These are phyloP conservation scores for Neogale vison DNA, from an alignment of 2,113 vertebrate genomes.

Conservation along the genomic window DNA sequence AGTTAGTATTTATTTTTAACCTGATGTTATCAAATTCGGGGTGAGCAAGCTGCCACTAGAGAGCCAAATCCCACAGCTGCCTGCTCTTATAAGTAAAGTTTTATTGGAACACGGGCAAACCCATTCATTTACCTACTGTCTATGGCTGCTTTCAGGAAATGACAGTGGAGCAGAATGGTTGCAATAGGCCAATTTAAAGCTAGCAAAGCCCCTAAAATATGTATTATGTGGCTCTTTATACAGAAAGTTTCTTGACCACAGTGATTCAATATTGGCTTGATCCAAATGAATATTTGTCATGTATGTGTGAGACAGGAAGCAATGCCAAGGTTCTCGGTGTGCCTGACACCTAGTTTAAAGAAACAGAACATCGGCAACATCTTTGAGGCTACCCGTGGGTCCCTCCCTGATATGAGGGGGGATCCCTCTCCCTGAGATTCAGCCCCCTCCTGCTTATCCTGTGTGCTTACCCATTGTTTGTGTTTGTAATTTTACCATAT, in stretches of 20 bases:
- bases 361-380: neutral
- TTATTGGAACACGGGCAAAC: neutral
- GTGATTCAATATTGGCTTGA: neutral
- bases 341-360: neutral
- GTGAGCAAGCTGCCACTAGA: neutral
- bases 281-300: neutral
- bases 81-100: conserved; percentile 24
- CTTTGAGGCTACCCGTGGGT: neutral
- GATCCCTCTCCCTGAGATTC: neutral
- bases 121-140: neutral
- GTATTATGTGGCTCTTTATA: neutral
- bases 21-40: neutral
- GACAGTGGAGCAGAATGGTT: neutral
- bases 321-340: neutral
- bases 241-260: neutral
- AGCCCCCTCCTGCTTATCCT: neutral
- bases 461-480: neutral
- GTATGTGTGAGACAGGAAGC: neutral
- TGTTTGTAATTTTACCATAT: neutral
- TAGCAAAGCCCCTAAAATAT: neutral
- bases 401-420: rapidly evolving
- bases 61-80: neutral
- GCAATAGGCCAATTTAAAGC: neutral
- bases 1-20: neutral
- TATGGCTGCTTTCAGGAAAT: neutral